Evolutionary conservation across 2,113 vertebrate species (phyloP), one percentile per base, ranked within the genome.

Genomic region (Python bivittatus): DNA sequence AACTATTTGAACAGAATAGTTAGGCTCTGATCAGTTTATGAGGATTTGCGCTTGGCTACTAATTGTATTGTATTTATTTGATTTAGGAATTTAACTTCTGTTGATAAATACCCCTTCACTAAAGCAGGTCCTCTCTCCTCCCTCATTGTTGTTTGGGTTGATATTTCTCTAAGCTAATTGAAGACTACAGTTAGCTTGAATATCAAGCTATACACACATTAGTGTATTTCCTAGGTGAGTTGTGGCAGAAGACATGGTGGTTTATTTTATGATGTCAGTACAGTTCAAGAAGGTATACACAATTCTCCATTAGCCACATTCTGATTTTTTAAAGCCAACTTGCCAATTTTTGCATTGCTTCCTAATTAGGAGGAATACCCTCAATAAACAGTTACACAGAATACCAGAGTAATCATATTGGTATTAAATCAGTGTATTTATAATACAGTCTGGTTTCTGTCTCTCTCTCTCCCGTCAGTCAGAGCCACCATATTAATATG

Each of bases 391-490:
- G 1, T 0, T 86, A 90, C 56, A 88, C 23, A 79, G 48, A 57
- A 61, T 93, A 38, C 33, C 91, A 92, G 42, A 95, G 93, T 94
- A 95, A 94, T 83, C 11, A 91, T 88, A 90, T 93, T 58, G n/a
- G 87, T 94, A 94, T 88, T 86, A 94, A 4, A 96, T 96, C 96
- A 94, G 64, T 94, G 94, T 93, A 94, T 95, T 96, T 90, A 86
- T 95, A 92, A 88, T 85, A 64, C 56, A 42, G 60, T 53, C 93
- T 93, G 87, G 85, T 94, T 54, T 94, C 89, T 94, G 52, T 60
- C 38, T 42, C 33, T 88, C 61, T 86, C 25, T 2, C n/a, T 92
- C 68, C 68, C 90, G 53, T 92, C 94, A 90, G 91, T 94, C 61
- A 93, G 93, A 96, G 15, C 25, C 91, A 23, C 88, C 58, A 92